phyloP scores from a whole-genome alignment of 1,140 invertebrate species.

The Doryteuthis pealeii region DNA sequence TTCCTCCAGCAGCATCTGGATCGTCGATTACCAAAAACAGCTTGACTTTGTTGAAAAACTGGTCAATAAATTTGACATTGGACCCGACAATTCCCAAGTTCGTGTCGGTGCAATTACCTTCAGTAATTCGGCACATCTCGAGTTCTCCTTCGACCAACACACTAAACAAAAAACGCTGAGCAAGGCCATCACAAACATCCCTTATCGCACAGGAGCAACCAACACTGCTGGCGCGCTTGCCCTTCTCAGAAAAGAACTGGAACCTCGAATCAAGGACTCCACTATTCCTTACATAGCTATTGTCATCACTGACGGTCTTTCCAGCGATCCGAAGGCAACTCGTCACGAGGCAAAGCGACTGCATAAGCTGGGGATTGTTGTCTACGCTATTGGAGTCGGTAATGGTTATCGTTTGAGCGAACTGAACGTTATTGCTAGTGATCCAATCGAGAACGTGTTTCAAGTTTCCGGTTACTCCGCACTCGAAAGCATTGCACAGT shows the following conservation, averaged over 20 bases:
- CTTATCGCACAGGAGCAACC: constrained; percentile 33
- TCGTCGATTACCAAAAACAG: constrained; percentile 31
- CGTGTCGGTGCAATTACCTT: constrained; percentile 24
- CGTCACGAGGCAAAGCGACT: constrained; percentile 29
- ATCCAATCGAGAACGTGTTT: constrained; percentile 30
- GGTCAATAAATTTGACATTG: constrained; percentile 31
- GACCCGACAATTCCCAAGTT: constrained; percentile 14
- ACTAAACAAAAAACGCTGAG: constrained; percentile 12
- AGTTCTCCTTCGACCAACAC: constrained; percentile 14
- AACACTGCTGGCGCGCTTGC: constrained; percentile 36
- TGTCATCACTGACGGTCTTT: constrained; percentile 23
- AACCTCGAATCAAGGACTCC: background rate
- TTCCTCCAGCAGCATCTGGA: constrained; percentile 38
- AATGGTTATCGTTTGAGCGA: constrained; percentile 24
- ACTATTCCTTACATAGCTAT: background rate
- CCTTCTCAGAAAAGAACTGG: constrained; percentile 21
- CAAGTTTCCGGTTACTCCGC: constrained; percentile 31
- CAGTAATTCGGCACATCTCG: constrained; percentile 2
- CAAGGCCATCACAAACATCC: constrained; percentile 9
- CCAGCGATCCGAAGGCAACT: constrained; percentile 12
- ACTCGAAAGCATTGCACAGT: constrained; percentile 28
- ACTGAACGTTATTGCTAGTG: constrained; percentile 34
- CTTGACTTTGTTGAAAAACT: constrained; percentile 31
- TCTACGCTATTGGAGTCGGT: constrained; percentile 44
- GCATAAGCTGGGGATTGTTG: constrained; percentile 17